phyloP scores from a whole-genome alignment of 2,797 vertebrate genomes.

The Hypotaenidia philippensis region DNA sequence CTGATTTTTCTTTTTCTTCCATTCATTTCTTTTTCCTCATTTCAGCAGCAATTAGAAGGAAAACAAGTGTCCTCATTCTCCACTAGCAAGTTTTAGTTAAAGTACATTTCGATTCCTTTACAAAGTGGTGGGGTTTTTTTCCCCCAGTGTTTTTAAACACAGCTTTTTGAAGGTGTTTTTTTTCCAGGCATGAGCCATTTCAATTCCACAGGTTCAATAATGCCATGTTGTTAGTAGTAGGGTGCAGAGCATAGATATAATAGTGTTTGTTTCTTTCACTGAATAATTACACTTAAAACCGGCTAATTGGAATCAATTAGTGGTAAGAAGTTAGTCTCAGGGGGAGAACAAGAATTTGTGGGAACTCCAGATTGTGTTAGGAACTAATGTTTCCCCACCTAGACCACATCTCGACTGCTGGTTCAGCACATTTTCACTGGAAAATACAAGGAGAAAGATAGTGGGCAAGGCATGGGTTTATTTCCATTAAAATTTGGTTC shows the following conservation, averaged over 20 bases:
- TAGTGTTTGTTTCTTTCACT: constrained; percentile 18
- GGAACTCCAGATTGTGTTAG: background rate
- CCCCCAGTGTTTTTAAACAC: background rate
- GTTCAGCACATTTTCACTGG: background rate
- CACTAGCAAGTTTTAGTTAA: constrained; percentile 39
- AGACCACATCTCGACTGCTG: background rate
- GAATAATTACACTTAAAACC: constrained; percentile 54
- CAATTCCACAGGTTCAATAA: constrained; percentile 9
- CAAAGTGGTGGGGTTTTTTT: background rate
- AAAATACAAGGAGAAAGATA: background rate
- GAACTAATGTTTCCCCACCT: background rate
- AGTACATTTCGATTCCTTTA: background rate
- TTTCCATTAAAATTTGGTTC: background rate
- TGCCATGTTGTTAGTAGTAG: background rate
- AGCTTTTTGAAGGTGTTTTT: background rate
- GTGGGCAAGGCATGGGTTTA: background rate
- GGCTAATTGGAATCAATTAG: constrained; percentile 56
- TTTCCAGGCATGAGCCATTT: background rate
- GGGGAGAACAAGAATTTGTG: background rate
- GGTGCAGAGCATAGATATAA: constrained; percentile 7
- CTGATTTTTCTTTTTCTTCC: constrained; percentile 25
- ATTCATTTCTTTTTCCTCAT: constrained; percentile 10
- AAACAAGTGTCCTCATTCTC: constrained; percentile 11
- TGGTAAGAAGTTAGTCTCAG: constrained; percentile 27
- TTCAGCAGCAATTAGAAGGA: constrained; percentile 25